phyloP scores from a whole-genome alignment of 2,888 invertebrate species.

The Caradrina clavipalpis region DNA sequence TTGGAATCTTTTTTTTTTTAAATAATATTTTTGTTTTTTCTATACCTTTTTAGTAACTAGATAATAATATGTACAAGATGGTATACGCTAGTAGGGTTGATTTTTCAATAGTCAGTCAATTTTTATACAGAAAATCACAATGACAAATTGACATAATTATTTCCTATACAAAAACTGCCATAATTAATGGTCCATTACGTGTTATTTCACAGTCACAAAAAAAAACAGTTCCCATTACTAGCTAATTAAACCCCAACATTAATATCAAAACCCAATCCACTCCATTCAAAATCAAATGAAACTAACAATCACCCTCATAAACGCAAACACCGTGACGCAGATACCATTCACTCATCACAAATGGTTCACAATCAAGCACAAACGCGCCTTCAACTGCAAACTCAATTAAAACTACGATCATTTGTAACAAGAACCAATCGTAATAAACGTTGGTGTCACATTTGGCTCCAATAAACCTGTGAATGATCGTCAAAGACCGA shows the following conservation, averaged over 20 bases:
- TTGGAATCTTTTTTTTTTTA: not conserved
- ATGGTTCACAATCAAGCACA: slow-evolving; percentile 72
- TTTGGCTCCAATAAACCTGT: slow-evolving; percentile 61
- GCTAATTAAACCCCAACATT: slow-evolving; percentile 9
- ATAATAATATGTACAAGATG: not conserved
- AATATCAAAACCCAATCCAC: not conserved
- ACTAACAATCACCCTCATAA: slow-evolving; percentile 48
- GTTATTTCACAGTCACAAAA: too few relatives aligned
- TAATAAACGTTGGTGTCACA: slow-evolving; percentile 63
- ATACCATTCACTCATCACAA: slow-evolving; percentile 64
- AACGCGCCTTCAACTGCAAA: slow-evolving; percentile 70
- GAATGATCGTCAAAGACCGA: slow-evolving; percentile 66
- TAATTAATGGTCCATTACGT: too few relatives aligned
- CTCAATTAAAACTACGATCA: slow-evolving; percentile 83
- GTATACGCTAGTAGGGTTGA: not conserved
- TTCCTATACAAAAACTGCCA: too few relatives aligned
- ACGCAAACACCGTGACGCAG: slow-evolving; percentile 52
- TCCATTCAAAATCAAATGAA: slow-evolving; percentile 39
- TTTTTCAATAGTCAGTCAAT: too few relatives aligned
- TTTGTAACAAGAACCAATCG: slow-evolving; percentile 74
- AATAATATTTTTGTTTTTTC: not conserved
- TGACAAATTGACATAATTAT: too few relatives aligned
- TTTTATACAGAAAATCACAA: too few relatives aligned
- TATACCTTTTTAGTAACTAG: too few relatives aligned
- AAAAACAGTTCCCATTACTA: not conserved